These are phyloP conservation scores for Drosophila borealis DNA, from an alignment of 2,888 invertebrate species.

Conservation along the genomic window DNA sequence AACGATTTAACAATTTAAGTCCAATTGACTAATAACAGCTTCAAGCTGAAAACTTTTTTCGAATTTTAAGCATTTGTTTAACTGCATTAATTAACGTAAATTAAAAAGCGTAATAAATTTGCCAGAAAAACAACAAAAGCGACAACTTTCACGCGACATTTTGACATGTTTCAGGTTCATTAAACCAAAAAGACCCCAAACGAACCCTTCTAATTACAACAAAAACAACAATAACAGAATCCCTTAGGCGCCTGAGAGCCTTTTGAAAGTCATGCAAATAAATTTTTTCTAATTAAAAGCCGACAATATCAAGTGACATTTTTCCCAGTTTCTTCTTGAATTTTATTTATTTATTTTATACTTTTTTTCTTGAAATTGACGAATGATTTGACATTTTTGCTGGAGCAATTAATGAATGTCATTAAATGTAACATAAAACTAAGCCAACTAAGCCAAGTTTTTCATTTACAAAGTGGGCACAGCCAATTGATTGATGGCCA, in stretches of 20 bases:
- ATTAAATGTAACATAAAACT: conserved; percentile 62
- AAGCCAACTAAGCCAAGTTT: conserved; percentile 54
- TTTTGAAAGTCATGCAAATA: conserved; percentile 66
- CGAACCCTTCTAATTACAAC: conserved; percentile 55
- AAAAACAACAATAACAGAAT: conserved; percentile 13
- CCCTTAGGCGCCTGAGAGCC: conserved; percentile 33
- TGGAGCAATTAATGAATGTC: conserved; percentile 65
- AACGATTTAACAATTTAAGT: conserved; percentile 8
- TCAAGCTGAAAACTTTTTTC: not conserved
- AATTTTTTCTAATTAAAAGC: conserved; percentile 69
- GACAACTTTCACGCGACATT: conserved; percentile 41
- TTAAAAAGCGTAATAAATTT: conserved; percentile 49
- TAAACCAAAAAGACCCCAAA: conserved; percentile 31
- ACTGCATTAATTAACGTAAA: conserved; percentile 49
- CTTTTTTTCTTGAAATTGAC: conserved; percentile 42
- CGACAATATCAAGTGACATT: conserved; percentile 58
- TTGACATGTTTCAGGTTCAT: conserved; percentile 65
- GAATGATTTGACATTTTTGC: conserved; percentile 65
- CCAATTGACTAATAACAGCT: conserved; percentile 32
- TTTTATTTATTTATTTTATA: not conserved
- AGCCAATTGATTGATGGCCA: conserved; percentile 65
- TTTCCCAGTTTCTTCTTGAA: not conserved
- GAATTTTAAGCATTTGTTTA: conserved; percentile 2
- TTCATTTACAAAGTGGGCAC: conserved; percentile 58
- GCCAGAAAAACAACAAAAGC: conserved; percentile 3